phyloP scores from a whole-genome alignment of 2,888 invertebrate species.

The Hirtodrosophila alboralis region DNA sequence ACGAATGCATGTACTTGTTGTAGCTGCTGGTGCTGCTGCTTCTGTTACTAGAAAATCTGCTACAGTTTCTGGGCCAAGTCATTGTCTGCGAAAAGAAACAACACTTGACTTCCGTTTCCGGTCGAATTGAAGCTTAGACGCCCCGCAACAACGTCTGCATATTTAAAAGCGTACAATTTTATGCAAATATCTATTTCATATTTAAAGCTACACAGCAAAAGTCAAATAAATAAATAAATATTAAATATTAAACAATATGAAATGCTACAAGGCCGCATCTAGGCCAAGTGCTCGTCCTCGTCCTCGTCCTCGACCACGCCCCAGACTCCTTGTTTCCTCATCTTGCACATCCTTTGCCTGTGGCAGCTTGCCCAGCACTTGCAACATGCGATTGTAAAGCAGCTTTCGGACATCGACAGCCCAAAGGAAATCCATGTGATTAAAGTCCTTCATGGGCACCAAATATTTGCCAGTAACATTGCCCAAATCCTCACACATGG shows the following conservation, averaged over 20 bases:
- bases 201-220: slow-evolving; percentile 45
- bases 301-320: not conserved
- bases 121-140: slow-evolving; percentile 17
- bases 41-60: slow-evolving; percentile 46
- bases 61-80: slow-evolving; percentile 60
- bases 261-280: slow-evolving; percentile 4
- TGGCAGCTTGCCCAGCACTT: slow-evolving; percentile 65
- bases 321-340: slow-evolving; percentile 22
- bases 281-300: slow-evolving; percentile 21
- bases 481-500: slow-evolving; percentile 78
- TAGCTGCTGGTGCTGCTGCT: slow-evolving; percentile 23
- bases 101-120: slow-evolving; percentile 74
- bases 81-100: slow-evolving; percentile 46
- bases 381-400: slow-evolving; percentile 85
- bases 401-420: slow-evolving; percentile 85
- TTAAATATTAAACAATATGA: slow-evolving; percentile 20
- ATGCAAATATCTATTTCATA: slow-evolving; percentile 62
- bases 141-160: slow-evolving; percentile 34
- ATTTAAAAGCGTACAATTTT: slow-evolving; percentile 49
- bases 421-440: slow-evolving; percentile 88
- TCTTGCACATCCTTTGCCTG: slow-evolving; percentile 26
- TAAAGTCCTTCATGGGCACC: slow-evolving; percentile 85
- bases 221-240: slow-evolving; percentile 66
- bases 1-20: slow-evolving; percentile 57
- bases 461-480: slow-evolving; percentile 84